Base-by-base conservation (phyloP, 2,888 invertebrate species). In the Sturmia bella region DNA sequence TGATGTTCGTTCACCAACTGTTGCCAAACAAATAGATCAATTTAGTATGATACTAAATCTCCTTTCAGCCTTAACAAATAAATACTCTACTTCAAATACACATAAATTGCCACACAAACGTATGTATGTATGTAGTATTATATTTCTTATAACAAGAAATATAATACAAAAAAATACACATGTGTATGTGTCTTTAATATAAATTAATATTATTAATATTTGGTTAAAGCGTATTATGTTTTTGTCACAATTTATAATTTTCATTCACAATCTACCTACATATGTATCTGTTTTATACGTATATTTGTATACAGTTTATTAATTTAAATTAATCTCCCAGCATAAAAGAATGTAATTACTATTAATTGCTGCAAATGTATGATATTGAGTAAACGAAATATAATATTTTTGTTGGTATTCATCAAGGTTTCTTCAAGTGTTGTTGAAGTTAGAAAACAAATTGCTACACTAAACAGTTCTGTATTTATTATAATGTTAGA, bases 21-120 rank as follows among this genome's bases (percentile, higher is more conserved):
- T 72, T 72, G 27, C 59, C 59, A 72, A 50, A 59, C 39, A 9
- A 39, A 24, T 70, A 39, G 59, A 70, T 39, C 24, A 50, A 70
- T 70, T 59, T 69, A 57, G 45, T 45, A 57, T 45, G 69, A n/a
- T 57, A 56, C 19, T 70, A 37, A 57, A 57, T 59, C 59, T 48
- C 48, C 50, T 70, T 37, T 12, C 41, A 54, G 17, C 41, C 2
- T 17, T 32, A 19, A 24, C 45, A 48, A 57, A 61, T 43, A 17
- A 61, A 63, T 54, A 43, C 27, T 32, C 32, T 32, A 9, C 1
- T 32, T 17, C 15, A 64, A 7, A 24, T 27, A 15, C n/a, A n/a
- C n/a, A n/a, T n/a, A n/a, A n/a, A n/a, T n/a, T n/a, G n/a, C n/a
- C n/a, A n/a, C n/a, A n/a, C n/a, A n/a, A n/a, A n/a, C n/a, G n/a